Evolutionary conservation across 2,888 invertebrate genomes (phyloP), one percentile per base, ranked within the genome.

Genomic region (Cephus pulcher): DNA sequence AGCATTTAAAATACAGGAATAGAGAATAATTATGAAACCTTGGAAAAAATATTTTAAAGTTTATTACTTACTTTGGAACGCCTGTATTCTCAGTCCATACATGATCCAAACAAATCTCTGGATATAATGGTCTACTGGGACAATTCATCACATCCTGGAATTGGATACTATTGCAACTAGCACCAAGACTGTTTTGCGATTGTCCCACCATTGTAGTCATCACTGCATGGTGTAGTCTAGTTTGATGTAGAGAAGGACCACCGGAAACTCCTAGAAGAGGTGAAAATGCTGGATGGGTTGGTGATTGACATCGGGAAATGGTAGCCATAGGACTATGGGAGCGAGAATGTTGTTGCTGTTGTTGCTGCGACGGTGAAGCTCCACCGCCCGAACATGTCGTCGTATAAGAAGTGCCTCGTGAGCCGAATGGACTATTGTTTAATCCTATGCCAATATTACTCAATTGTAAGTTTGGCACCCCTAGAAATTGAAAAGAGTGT

Each of bases 81-180:
- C 88, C 89, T 69, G 86, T 92, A 80, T 93, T 95, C 87, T 98
- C 98, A 0, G 96, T 96, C 98, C 98, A 98, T 23, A 98, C 92
- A 88, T 96, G 96, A 84, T 98, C 98, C 73, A 98, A 93, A 87
- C 98, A 98, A 82, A 98, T 93, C 84, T 97, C 96, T 0, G 98
- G 98, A 84, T 95, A 95, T 35, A 97, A 92, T 0, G 97, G 96
- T 84, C 96, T 89, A 75, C 90, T 88, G 30, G 87, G 84, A 37
- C 83, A 84, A n/a, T 78, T 73, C 68, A 84, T 78, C 35, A 84
- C 76, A 77, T 90, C 89, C 77, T 87, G 89, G 74, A 89, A 79
- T 69, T 87, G 87, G 71, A 89, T 81, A 71, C 88, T 89, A 74
- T 86, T 90, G 76, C 84, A 89, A 76, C 83, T 87, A 56, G 81